A percentile compares a stretch with the other conserved stretches of the same genome.
Conservation (phyloP, 92 coral and sea anemone genomes). For the Diadumene lineata region DNA sequence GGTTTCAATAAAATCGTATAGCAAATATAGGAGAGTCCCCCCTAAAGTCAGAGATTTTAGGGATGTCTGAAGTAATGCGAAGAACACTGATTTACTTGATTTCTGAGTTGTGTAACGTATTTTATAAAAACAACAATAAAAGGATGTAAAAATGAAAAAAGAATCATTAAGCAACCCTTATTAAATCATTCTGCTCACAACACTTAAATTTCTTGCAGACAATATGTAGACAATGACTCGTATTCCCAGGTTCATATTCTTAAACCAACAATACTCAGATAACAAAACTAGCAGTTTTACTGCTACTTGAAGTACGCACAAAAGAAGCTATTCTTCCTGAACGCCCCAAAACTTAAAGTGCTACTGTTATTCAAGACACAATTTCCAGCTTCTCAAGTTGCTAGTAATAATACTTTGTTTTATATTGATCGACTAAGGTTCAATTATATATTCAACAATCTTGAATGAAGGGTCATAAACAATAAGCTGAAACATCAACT, state of each 20-base stretch:
- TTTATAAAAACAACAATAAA: no score
- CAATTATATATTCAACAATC: conserved; percentile 15
- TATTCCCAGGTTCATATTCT: neutral
- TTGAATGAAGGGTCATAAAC: conserved; percentile 6
- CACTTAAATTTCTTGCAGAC: no score
- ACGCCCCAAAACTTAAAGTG: neutral
- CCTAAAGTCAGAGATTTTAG: no score
- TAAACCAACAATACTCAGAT: neutral
- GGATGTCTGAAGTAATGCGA: no score
- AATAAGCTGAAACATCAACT: neutral
- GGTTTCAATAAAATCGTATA: neutral
- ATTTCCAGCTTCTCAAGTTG: conserved; percentile 16
- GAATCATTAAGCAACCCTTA: no score
- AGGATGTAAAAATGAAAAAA: no score
- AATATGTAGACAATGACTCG: neutral
- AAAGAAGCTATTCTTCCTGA: neutral
- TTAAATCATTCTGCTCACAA: no score
- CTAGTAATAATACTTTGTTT: conserved; percentile 5
- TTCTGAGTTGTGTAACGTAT: no score
- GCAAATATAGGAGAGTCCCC: no score
- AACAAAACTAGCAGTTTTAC: neutral
- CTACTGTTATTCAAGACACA: conserved; percentile 14
- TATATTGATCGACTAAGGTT: conserved; percentile 26
- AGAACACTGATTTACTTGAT: no score
- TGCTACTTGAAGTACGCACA: no score